Base-by-base conservation (phyloP, 2,113 vertebrate genomes). In the Megaceryle torquata region DNA sequence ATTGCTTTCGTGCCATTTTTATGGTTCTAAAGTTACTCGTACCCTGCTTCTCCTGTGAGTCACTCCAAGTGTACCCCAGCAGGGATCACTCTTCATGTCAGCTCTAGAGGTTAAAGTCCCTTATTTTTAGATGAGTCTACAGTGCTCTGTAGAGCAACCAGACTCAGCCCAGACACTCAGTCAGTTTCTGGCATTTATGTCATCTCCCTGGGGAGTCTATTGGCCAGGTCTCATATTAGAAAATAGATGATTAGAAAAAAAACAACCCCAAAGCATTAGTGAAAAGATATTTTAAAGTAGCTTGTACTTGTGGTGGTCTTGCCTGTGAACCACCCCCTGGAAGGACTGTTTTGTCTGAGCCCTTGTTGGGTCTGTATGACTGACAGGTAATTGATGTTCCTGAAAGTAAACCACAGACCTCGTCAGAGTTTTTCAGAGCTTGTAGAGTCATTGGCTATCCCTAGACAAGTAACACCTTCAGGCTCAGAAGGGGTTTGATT, bases 371-470 rank as follows among this genome's bases (percentile, higher is more conserved):
- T 70, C 64, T 41, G 15, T 25, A 44, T 74, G 54, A 81, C 56
- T 77, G 29, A 35, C n/a, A 68, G 28, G 25, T 25, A 88, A 64
- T 48, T 54, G 43, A 6, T 11, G 18, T 24, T 88, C 78, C 43
- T 26, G 31, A 50, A 79, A 78, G 43, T 31, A n/a, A 37, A 44
- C 15, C 24, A 70, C 2, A 15, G 41, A 84, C 46, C 26, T 82
- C 41, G 26, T 1, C 0, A 0, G 39, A 1, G 0, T 53, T 93
- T 69, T 82, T 65, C 64, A 63, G 61, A 83, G 13, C 65, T 89
- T 57, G 50, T 13, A 26, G 43, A 64, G 33, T 51, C 54, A 33
- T 28, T 76, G 57, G 21, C 76, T 16, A 41, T 68, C 80, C 63
- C 63, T 46, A 44, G 29, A 69, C 11, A 81, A 76, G 37, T 54